These are phyloP conservation scores for Brachyhypopomus occidentalis DNA, from an alignment of 2,113 vertebrate species.

Conservation along the genomic window DNA sequence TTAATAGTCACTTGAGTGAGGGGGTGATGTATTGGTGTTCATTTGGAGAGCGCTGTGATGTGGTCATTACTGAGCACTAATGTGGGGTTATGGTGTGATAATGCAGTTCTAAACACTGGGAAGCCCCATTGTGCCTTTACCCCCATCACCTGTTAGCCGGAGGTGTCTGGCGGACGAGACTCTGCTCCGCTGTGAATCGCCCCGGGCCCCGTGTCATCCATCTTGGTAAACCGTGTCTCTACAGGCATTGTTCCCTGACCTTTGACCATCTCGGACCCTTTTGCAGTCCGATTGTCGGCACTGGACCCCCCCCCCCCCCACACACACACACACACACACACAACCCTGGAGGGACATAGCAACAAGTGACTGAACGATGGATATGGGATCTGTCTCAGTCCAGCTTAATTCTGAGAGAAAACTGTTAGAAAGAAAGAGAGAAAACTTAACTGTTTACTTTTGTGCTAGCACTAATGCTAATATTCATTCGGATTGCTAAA, in stretches of 20 bases:
- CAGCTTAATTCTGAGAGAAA: background rate
- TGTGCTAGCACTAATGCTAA: too few species aligned
- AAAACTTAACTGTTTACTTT: too few species aligned
- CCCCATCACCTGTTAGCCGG: conserved; percentile 50
- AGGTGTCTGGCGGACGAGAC: conserved; percentile 47
- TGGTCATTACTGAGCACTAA: conserved; percentile 39
- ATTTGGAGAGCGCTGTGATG: conserved; percentile 25
- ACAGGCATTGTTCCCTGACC: conserved; percentile 53
- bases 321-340: background rate
- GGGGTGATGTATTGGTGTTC: background rate
- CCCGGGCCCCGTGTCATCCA: conserved; percentile 50
- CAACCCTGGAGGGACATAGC: conserved; percentile 6
- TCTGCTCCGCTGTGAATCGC: conserved; percentile 32
- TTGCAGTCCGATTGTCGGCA: conserved; percentile 14
- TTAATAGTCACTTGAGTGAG: background rate
- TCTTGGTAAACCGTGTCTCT: conserved; percentile 51
- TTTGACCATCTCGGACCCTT: conserved; percentile 41
- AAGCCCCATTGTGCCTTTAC: conserved; percentile 43
- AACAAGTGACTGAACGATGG: conserved; percentile 41
- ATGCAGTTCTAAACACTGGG: conserved; percentile 47
- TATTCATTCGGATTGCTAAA: too few species aligned
- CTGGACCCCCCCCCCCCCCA: background rate
- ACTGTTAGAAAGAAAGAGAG: too few species aligned
- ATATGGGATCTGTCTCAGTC: background rate
- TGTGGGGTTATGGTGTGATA: conserved; percentile 45